These are phyloP conservation scores for Sturnira hondurensis DNA, from an alignment of 2,113 vertebrate genomes.

Conservation along the genomic window DNA sequence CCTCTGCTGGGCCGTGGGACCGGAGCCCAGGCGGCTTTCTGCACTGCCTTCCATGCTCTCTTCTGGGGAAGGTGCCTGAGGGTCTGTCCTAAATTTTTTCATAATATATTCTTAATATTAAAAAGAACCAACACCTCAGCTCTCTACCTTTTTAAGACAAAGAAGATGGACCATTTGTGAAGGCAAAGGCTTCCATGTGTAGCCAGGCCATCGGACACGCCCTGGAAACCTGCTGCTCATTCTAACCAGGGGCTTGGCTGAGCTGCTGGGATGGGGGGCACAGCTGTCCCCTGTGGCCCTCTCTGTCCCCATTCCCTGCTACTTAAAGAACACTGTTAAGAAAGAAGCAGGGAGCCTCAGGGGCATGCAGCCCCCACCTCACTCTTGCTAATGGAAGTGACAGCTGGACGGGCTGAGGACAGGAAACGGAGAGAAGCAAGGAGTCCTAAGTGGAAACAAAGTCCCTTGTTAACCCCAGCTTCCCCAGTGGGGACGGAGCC, in stretches of 20 bases:
- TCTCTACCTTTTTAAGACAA: constrained; percentile 19
- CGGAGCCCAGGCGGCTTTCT: neutral
- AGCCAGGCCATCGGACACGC: neutral
- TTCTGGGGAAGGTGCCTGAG: neutral
- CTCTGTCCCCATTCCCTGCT: neutral
- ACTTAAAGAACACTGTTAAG: neutral
- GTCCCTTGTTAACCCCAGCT: neutral
- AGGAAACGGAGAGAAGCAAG: neutral
- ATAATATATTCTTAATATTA: neutral
- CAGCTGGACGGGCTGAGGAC: neutral
- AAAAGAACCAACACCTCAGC: neutral
- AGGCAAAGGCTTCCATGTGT: neutral
- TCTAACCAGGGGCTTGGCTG: neutral
- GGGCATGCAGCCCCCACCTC: neutral
- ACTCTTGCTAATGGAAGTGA: fast-evolving
- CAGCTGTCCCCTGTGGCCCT: neutral
- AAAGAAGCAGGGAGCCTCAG: neutral
- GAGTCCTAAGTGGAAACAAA: neutral
- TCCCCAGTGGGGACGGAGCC: neutral
- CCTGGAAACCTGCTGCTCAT: neutral
- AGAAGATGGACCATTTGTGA: neutral
- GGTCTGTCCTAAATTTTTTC: neutral
- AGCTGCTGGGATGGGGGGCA: neutral
- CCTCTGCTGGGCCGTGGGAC: neutral
- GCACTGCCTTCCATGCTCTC: neutral